Conservation (phyloP, 2,888 invertebrate genomes). For the Ochlodes sylvanus region DNA sequence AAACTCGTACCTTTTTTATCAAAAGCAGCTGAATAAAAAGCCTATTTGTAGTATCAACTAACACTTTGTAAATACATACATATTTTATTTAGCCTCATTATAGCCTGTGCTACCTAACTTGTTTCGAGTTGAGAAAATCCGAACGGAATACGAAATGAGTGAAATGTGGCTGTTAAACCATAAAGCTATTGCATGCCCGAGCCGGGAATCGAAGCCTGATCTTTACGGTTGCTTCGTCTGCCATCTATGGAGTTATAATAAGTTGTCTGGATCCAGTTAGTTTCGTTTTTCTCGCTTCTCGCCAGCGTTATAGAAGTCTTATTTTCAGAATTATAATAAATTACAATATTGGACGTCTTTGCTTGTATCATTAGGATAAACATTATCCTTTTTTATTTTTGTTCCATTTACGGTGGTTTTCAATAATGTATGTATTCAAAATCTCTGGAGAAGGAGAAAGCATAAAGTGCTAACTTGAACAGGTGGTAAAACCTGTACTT, state of each 20-base stretch:
- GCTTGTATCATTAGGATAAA: conserved; percentile 19
- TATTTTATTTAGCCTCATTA: conserved; percentile 39
- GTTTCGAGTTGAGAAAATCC: conserved; percentile 48
- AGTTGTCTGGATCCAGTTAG: conserved; percentile 41
- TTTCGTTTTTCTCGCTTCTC: conserved; percentile 35
- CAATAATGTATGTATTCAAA: too few species aligned
- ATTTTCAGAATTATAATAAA: conserved; percentile 28
- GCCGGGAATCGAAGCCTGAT: conserved; percentile 51
- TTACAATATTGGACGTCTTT: conserved; percentile 16
- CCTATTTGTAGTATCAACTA: conserved; percentile 28
- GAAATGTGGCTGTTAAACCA: conserved; percentile 45
- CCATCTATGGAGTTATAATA: conserved; percentile 50
- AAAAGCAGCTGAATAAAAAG: conserved; percentile 13
- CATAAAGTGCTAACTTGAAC: too few species aligned
- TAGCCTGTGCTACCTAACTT: conserved; percentile 7
- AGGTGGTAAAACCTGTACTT: too few species aligned
- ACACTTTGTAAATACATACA: conserved; percentile 34
- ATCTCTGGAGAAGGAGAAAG: too few species aligned
- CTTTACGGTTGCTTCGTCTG: conserved; percentile 49
- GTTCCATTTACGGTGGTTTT: too few species aligned
- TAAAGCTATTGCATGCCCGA: conserved; percentile 47
- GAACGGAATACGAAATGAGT: conserved; percentile 55
- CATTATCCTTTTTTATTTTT: neutral
- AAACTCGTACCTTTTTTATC: conserved; percentile 35
- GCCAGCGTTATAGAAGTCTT: conserved; percentile 18